phyloP scores from a whole-genome alignment of 1,140 invertebrate genomes.

The Eufriesea mexicana region DNA sequence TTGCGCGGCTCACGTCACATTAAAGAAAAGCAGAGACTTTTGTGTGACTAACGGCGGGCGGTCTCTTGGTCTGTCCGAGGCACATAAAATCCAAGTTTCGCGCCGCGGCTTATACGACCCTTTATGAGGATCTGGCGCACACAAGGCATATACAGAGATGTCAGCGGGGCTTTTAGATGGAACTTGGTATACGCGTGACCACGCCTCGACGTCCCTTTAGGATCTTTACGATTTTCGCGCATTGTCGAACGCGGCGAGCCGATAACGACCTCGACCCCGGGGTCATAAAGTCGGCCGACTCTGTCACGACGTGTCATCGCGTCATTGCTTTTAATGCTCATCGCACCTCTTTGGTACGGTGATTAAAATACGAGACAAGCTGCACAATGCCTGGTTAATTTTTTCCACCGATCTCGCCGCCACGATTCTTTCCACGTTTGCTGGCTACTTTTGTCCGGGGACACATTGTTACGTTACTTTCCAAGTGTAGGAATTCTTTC shows the following conservation, averaged over 20 bases:
- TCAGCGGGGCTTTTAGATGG: constrained; percentile 59
- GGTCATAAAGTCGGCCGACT: constrained; percentile 65
- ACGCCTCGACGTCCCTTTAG: constrained; percentile 58
- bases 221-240: constrained; percentile 66
- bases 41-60: constrained; percentile 62
- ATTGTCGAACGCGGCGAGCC: constrained; percentile 49
- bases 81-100: constrained; percentile 64
- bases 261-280: constrained; percentile 62
- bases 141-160: constrained; percentile 62
- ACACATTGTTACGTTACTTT: too few species aligned
- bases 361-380: constrained; percentile 33
- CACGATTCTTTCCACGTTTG: not conserved
- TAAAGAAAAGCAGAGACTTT: constrained; percentile 33
- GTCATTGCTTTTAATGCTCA: constrained; percentile 27
- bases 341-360: not conserved
- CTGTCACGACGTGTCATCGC: constrained; percentile 57
- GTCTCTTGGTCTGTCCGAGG: constrained; percentile 35
- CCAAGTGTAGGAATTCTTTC: too few species aligned
- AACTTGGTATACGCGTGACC: constrained; percentile 49
- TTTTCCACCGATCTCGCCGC: not conserved
- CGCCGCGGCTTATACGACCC: constrained; percentile 40
- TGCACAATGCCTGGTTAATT: not conserved
- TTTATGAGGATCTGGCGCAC: constrained; percentile 61
- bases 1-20: constrained; percentile 25
- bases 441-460: too few species aligned